Evolutionary conservation across 2,888 invertebrate genomes (phyloP), one percentile per base, ranked within the genome.

Genomic region (Arge pagana): DNA sequence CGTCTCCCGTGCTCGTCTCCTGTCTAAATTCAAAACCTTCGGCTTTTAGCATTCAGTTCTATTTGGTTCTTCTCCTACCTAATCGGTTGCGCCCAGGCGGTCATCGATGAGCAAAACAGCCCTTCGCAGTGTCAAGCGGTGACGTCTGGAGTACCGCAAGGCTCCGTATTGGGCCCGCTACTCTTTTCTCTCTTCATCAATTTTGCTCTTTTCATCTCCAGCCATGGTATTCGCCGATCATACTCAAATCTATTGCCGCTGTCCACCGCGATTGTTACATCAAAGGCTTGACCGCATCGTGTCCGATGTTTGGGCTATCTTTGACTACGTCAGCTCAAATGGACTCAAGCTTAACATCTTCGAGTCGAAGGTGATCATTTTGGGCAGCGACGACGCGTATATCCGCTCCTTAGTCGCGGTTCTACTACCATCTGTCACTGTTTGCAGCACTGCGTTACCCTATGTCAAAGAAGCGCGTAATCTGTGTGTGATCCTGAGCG

Each of bases 151-250:
- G 43, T 52, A 2, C 45, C 45, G 2, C 52, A 52, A 13, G 28
- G 43, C 2, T 52, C 43, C n/a, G 39, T 52, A 11, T 31, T 43
- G 21, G 45, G 52, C 4, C 36, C 45, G 4, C 11, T 52, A 2
- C 30, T 52, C 0, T 45, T 52, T 16, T 18, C 21, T 2, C 4
- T 52, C n/a, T 52, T 26, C 11, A 37, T 52, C 15, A 43, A 43
- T 16, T 43, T 45, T 21, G 23, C 45, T 10, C 24, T 24, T n/a
- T 11, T 5, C 6, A 10, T 8, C 16, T 36, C 36, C 10, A 15
- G 16, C 3, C 4, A 48, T 15, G 11, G 19, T 48, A 1, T 48
- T 19, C 10, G 40, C 50, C 10, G 50, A 50, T 40, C 40, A 50
- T 16, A 24, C 18, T 2, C 50, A 50, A 31, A 45, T 43, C 13